Evolutionary conservation across 1,140 invertebrate species (phyloP).

Genomic region (Hypothenemus hampei): DNA sequence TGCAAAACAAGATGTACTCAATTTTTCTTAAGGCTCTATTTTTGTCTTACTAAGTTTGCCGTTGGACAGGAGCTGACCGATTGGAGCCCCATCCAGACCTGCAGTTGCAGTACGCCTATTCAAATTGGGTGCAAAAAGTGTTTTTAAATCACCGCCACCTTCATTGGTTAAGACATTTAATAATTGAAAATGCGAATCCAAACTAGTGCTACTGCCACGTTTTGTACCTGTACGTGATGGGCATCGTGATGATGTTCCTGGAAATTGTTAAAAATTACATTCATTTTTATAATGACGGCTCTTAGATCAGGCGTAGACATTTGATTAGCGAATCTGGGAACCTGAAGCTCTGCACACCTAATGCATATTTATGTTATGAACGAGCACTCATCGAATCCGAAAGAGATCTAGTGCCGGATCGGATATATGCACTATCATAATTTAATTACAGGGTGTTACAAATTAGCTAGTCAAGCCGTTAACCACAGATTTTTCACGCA

Average conservation of each 20-base stretch:
- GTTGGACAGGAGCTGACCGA: constrained; percentile 51
- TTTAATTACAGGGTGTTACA: no score
- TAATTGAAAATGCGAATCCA: constrained; percentile 68
- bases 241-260: constrained; percentile 35
- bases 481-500: no score
- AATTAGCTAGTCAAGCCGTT: no score
- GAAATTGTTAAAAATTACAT: no score
- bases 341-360: no score
- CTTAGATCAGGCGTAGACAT: no score
- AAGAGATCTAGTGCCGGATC: no score
- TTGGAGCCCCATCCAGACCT: constrained; percentile 51
- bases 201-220: constrained; percentile 70
- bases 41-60: constrained; percentile 41
- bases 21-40: neutral
- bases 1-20: neutral
- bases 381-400: no score
- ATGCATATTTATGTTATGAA: no score
- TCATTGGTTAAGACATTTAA: constrained; percentile 49
- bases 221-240: constrained; percentile 49
- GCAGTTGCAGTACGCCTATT: constrained; percentile 54
- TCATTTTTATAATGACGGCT: neutral
- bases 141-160: constrained; percentile 47
- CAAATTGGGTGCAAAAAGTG: constrained; percentile 48
- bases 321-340: no score
- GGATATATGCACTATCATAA: no score